These are phyloP conservation scores for Rhimphoctona megacephalus DNA, from an alignment of 2,888 invertebrate genomes.

Conservation along the genomic window DNA sequence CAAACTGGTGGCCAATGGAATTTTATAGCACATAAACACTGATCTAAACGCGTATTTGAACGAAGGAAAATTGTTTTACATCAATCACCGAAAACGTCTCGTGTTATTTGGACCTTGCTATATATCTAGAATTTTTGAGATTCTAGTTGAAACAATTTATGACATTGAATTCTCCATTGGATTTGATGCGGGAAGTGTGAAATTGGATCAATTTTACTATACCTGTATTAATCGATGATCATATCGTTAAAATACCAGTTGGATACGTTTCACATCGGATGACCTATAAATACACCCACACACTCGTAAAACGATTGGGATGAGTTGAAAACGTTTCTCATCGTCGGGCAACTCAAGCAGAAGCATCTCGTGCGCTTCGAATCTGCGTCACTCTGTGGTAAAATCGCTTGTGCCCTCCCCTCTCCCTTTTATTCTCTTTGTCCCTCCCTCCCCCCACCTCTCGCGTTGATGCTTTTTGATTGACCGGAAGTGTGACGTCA, in stretches of 20 bases:
- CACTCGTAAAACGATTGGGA: constrained; percentile 17
- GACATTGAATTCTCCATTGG: background rate
- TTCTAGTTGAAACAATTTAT: background rate
- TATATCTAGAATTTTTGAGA: background rate
- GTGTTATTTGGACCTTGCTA: background rate
- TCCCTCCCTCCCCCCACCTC: constrained; percentile 31
- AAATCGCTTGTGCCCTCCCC: constrained; percentile 20
- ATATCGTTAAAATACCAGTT: background rate
- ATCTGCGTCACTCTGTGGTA: constrained; percentile 31
- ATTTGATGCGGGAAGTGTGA: background rate
- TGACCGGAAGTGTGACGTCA: constrained; percentile 84
- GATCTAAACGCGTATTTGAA: background rate
- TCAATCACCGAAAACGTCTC: background rate
- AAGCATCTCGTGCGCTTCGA: constrained; percentile 40
- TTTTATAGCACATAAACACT: constrained; percentile 11
- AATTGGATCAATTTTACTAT: background rate
- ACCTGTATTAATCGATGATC: background rate
- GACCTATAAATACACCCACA: constrained; percentile 4
- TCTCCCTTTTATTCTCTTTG: constrained; percentile 22
- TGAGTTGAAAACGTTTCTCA: constrained; percentile 60
- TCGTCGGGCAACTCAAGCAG: constrained; percentile 51
- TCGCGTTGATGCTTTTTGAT: constrained; percentile 83
- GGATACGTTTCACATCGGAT: background rate
- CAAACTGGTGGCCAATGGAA: constrained; percentile 18
- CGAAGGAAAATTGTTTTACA: background rate